A percentile compares a stretch with the other conserved stretches of the same genome.
phyloP scores from a whole-genome alignment of 92 coral and sea anemone genomes.

The Phymanthus crucifer region DNA sequence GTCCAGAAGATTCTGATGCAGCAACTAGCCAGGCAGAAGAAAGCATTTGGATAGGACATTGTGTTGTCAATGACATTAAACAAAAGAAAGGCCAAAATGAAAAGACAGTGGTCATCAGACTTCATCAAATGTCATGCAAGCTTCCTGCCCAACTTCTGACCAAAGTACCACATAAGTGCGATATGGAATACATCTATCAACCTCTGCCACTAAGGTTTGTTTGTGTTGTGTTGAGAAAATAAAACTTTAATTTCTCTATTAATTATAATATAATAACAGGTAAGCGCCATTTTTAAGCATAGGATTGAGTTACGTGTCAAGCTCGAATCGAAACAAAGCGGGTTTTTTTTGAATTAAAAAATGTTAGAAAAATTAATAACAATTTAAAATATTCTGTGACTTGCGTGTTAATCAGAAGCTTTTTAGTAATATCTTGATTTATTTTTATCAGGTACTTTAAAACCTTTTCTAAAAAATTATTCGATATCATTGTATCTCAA shows the following conservation, averaged over 20 bases:
- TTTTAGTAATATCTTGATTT: neutral
- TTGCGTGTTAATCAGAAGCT: no score
- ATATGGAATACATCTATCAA: conserved; percentile 57
- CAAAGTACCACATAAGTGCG: conserved; percentile 14
- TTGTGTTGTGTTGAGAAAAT: no score
- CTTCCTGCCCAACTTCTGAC: conserved; percentile 39
- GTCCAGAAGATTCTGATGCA: neutral
- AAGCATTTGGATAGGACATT: neutral
- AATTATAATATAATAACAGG: no score
- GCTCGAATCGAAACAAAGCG: no score
- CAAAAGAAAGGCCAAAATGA: neutral
- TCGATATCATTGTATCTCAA: neutral
- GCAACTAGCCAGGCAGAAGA: neutral
- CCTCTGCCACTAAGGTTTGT: conserved; percentile 73
- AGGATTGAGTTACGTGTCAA: no score
- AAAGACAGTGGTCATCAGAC: conserved; percentile 19
- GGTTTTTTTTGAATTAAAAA: no score
- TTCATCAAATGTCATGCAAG: conserved; percentile 57
- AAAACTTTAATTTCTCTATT: no score
- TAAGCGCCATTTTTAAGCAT: no score
- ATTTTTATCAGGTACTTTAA: no score
- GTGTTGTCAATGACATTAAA: neutral
- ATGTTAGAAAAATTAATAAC: no score
- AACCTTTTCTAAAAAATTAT: no score
- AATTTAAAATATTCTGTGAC: no score